Conservation (phyloP, 2,113 vertebrate species). For the Halcyon senegalensis region DNA sequence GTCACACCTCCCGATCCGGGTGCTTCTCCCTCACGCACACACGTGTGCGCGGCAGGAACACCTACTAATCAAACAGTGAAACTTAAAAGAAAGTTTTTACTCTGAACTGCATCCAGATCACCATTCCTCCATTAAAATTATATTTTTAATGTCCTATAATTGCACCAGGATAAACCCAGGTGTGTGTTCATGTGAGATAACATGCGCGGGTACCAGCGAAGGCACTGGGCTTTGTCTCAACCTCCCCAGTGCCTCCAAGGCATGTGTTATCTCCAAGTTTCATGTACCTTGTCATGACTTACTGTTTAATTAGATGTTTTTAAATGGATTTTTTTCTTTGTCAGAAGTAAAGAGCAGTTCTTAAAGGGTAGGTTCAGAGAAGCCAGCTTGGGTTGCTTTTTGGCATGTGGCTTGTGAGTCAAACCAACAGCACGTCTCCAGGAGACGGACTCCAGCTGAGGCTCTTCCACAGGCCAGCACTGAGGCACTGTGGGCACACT, state of each 20-base stretch:
- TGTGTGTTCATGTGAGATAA: slow-evolving; percentile 63
- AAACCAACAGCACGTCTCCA: not conserved
- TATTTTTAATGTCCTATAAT: slow-evolving; percentile 69
- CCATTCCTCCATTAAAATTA: slow-evolving; percentile 53
- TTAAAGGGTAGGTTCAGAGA: slow-evolving; percentile 2
- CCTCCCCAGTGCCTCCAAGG: slow-evolving; percentile 30
- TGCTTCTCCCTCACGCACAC: not conserved
- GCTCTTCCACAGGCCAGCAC: not conserved
- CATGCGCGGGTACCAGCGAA: slow-evolving; percentile 1
- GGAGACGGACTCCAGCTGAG: not conserved
- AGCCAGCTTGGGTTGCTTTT: not conserved
- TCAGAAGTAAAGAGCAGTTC: slow-evolving; percentile 12
- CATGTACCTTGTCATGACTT: slow-evolving; percentile 68
- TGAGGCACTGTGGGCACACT: fast-evolving
- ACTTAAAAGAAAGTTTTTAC: slow-evolving; percentile 64
- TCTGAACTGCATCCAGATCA: slow-evolving; percentile 63
- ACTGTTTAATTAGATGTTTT: slow-evolving; percentile 68
- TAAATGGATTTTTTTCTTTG: slow-evolving; percentile 37
- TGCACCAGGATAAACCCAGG: slow-evolving; percentile 55
- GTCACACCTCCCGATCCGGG: not conserved
- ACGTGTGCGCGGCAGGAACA: not conserved
- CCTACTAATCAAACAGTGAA: slow-evolving; percentile 16
- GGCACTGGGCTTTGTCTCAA: slow-evolving; percentile 50
- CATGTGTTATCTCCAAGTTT: slow-evolving; percentile 64
- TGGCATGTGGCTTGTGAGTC: not conserved